Conservation (phyloP, 2,113 vertebrate species). For the Proterorhinus semilunaris region DNA sequence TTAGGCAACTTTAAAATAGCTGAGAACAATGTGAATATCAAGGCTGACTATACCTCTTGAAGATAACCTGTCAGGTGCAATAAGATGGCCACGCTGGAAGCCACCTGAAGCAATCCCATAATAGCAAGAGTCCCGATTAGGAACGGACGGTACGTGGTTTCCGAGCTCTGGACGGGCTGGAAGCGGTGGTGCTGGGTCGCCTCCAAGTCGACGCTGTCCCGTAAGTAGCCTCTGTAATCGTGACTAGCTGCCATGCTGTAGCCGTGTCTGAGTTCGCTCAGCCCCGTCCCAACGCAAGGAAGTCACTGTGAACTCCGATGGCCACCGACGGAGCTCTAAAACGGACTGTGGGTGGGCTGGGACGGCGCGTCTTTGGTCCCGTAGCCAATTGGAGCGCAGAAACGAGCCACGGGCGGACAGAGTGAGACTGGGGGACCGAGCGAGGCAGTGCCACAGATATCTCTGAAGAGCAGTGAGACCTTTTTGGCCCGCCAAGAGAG, state of each 20-base stretch:
- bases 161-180: conserved; percentile 64
- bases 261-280: conserved; percentile 39
- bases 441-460: conserved; percentile 41
- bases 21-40: not conserved
- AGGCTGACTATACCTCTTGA: conserved; percentile 67
- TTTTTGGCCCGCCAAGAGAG: conserved; percentile 1
- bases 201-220: conserved; percentile 73
- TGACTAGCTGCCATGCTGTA: conserved; percentile 78
- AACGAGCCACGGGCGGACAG: not conserved
- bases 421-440: not conserved
- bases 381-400: conserved; percentile 70
- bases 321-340: conserved; percentile 49
- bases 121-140: conserved; percentile 83
- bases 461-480: conserved; percentile 26
- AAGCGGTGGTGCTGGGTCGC: conserved; percentile 69
- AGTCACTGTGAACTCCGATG: conserved; percentile 29
- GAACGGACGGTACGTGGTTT: conserved; percentile 76
- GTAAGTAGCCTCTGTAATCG: conserved; percentile 75
- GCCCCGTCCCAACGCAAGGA: conserved; percentile 56
- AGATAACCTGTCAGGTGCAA: conserved; percentile 92
- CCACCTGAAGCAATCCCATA: conserved; percentile 90
- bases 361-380: conserved; percentile 4
- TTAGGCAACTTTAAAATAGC: not conserved
- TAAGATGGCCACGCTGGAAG: conserved; percentile 91
- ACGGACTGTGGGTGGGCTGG: conserved; percentile 72